Base-by-base conservation (phyloP, 2,888 invertebrate genomes). In the Cybosia mesomella region DNA sequence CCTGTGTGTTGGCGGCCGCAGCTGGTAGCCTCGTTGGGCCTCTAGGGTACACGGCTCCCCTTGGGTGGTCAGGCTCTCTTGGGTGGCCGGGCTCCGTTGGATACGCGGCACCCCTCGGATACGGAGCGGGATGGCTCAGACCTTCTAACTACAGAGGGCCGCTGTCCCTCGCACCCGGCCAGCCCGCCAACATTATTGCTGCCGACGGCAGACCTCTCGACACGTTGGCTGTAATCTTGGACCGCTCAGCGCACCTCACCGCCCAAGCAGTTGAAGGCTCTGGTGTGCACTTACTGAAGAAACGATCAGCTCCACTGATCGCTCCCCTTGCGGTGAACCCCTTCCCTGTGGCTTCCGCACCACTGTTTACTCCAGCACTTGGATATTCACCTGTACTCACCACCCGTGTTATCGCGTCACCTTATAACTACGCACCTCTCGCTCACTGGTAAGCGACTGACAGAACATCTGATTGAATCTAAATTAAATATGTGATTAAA, bases 171-270 rank as follows among this genome's bases (percentile, higher is more conserved):
- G 92, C 92, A 0, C 94, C 93, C 13, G 92, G 93, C 49, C 92
- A 93, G 81, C 94, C 94, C 72, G 94, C 94, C 79, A 90, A 90
- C 84, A 86, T 94, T 69, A 81, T 93, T 67, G 92, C 84, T 8
- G 87, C 92, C 21, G 93, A 92, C 76, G 94, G 94, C 83, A 89
- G 92, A 82, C 94, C 94, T 9, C 85, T 94, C 34, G 94, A 94
- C 78, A 94, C 94, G 61, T 80, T 93, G 80, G 93, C 93, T 54
- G 94, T 94, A 28, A 93, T 93, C 87, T 73, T 92, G 85, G 93
- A 93, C 87, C 92, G 92, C 73, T 87, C 92, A 24, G 92, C 92
- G 15, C 94, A 94, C 84, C 81, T 83, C 81, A 90, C 91, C 57
- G 92, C 93, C 18, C 93, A 93, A 80, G 90, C 91, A 1, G 74